Conservation (phyloP, 2,888 invertebrate genomes). For the Piscicola geometra region DNA sequence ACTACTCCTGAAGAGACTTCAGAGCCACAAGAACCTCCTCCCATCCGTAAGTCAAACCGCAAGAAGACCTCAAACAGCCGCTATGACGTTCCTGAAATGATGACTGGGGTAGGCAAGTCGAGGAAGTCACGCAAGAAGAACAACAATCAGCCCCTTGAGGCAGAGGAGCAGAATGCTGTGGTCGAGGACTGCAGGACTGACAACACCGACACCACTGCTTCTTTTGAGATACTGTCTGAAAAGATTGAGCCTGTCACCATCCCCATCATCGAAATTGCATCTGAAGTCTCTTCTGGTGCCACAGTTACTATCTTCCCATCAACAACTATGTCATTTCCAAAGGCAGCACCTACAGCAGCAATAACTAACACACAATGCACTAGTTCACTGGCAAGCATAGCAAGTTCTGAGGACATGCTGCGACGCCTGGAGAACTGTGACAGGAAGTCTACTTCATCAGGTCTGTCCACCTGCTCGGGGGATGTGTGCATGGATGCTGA, state of each 20-base stretch:
- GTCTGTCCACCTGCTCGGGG: constrained; percentile 34
- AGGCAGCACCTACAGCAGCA: not conserved
- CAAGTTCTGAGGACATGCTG: not conserved
- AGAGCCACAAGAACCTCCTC: constrained; percentile 11
- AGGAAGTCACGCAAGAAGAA: constrained; percentile 31
- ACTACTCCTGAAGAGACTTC: not conserved
- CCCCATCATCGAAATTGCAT: not conserved
- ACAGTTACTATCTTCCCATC: not conserved
- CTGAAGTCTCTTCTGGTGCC: not conserved
- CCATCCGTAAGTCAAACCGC: constrained; percentile 30
- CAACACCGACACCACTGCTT: not conserved
- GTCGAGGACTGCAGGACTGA: not conserved
- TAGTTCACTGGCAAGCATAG: not conserved
- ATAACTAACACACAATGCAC: not conserved
- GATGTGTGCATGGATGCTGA: constrained; percentile 33
- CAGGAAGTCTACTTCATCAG: constrained; percentile 33
- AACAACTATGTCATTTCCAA: not conserved
- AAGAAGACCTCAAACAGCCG: constrained; percentile 36
- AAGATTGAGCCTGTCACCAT: not conserved
- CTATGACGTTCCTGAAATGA: constrained; percentile 30
- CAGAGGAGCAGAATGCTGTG: not conserved
- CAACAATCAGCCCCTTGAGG: not conserved
- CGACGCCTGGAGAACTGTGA: constrained; percentile 18
- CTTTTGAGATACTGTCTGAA: not conserved
- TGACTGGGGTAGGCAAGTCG: constrained; percentile 22